A percentile compares a stretch with the other conserved stretches of the same genome.
These are phyloP conservation scores for Myotis daubentonii DNA, from an alignment of 2,797 vertebrate genomes.

Conservation along the genomic window DNA sequence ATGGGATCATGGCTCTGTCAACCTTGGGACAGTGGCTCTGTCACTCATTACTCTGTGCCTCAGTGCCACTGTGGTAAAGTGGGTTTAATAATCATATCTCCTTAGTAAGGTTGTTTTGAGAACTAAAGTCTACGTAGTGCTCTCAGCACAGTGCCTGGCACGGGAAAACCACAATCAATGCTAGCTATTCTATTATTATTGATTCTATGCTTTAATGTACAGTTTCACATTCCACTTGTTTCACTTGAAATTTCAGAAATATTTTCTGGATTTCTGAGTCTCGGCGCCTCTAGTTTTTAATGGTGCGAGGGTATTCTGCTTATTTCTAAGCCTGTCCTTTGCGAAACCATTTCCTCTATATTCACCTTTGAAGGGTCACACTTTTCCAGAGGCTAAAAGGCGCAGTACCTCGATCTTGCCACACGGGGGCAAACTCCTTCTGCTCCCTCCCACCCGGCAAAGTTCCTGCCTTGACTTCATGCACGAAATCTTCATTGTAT, in stretches of 20 bases:
- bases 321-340: neutral
- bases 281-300: neutral
- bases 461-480: neutral
- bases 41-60: neutral
- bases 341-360: neutral
- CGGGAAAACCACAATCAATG: neutral
- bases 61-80: neutral
- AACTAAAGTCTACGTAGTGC: neutral
- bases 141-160: neutral
- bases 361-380: neutral
- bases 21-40: neutral
- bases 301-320: neutral
- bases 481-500: neutral
- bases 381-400: neutral
- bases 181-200: neutral
- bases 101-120: neutral
- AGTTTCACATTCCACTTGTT: neutral
- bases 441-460: neutral
- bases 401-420: neutral
- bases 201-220: too few relatives aligned
- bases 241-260: neutral
- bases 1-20: too few relatives aligned
- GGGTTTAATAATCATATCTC: neutral
- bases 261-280: neutral
- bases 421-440: neutral